phyloP scores from a whole-genome alignment of 2,888 invertebrate genomes.

The Girardia tigrina region DNA sequence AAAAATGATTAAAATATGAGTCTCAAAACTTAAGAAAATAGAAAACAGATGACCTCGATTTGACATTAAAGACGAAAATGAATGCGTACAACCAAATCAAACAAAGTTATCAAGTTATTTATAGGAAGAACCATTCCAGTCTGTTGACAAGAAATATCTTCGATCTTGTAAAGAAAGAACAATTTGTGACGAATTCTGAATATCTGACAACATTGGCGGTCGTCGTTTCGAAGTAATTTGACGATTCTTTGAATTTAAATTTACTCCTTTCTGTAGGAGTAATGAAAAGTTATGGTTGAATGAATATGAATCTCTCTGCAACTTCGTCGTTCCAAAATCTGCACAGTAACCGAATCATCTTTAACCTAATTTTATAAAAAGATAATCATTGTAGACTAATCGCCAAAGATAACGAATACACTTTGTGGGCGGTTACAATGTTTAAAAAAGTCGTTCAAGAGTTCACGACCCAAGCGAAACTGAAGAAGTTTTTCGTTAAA shows the following conservation, averaged over 20 bases:
- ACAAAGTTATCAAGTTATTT: too few relatives aligned
- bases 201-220: slow-evolving; percentile 90
- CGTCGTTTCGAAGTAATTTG: slow-evolving; percentile 77
- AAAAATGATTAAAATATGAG: too few relatives aligned
- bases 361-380: too few relatives aligned
- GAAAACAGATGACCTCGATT: too few relatives aligned
- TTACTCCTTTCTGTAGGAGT: too few relatives aligned
- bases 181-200: slow-evolving; percentile 94
- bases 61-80: too few relatives aligned
- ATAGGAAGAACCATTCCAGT: too few relatives aligned
- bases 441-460: slow-evolving; percentile 92
- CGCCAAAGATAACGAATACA: slow-evolving; percentile 75
- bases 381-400: slow-evolving; percentile 56
- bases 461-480: slow-evolving; percentile 85
- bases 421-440: slow-evolving; percentile 76
- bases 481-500: slow-evolving; percentile 79
- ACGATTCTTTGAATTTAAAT: too few relatives aligned
- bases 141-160: slow-evolving; percentile 84
- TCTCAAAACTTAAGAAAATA: too few relatives aligned
- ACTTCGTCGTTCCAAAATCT: slow-evolving; percentile 83
- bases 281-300: slow-evolving; percentile 67
- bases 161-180: slow-evolving; percentile 91
- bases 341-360: too few relatives aligned
- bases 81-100: too few relatives aligned
- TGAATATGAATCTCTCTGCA: too few relatives aligned